Conservation (phyloP, 2,888 invertebrate genomes). For the Alloplasta piceator region DNA sequence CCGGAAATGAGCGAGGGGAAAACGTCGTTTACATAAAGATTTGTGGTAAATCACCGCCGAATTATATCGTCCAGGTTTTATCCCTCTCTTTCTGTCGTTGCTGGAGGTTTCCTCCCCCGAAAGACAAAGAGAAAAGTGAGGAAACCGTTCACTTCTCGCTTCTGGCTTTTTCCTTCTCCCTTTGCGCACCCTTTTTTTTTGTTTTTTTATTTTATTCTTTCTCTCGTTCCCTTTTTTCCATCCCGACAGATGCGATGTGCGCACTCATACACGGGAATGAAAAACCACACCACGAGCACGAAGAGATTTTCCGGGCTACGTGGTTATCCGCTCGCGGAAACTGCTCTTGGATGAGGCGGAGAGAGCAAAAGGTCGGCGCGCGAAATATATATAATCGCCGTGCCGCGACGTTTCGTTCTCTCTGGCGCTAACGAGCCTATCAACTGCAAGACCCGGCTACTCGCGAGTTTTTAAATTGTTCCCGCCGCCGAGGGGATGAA, state of each 20-base stretch:
- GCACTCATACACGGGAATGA: too few relatives aligned
- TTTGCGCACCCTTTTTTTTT: too few relatives aligned
- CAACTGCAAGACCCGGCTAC: conserved; percentile 59
- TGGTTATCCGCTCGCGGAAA: neutral
- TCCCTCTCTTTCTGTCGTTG: conserved; percentile 30
- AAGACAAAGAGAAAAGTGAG: too few relatives aligned
- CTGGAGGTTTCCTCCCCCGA: too few relatives aligned
- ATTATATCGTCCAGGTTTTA: conserved; percentile 47
- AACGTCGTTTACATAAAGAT: conserved; percentile 52
- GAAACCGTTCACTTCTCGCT: too few relatives aligned
- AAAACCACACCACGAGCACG: too few relatives aligned
- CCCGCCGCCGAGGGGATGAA: conserved; percentile 1
- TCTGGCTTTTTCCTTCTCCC: too few relatives aligned
- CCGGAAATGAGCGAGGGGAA: conserved; percentile 45
- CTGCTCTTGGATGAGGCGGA: neutral
- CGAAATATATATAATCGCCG: conserved; percentile 40
- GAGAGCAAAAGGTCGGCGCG: neutral
- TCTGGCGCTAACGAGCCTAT: conserved; percentile 62
- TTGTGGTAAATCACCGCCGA: conserved; percentile 53
- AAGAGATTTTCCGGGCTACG: neutral
- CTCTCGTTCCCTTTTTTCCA: too few relatives aligned
- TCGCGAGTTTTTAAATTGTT: conserved; percentile 34
- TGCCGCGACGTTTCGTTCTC: conserved; percentile 17
- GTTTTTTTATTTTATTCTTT: too few relatives aligned
- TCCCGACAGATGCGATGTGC: too few relatives aligned